phyloP scores from a whole-genome alignment of 2,797 vertebrate species.

The Chromis chromis region DNA sequence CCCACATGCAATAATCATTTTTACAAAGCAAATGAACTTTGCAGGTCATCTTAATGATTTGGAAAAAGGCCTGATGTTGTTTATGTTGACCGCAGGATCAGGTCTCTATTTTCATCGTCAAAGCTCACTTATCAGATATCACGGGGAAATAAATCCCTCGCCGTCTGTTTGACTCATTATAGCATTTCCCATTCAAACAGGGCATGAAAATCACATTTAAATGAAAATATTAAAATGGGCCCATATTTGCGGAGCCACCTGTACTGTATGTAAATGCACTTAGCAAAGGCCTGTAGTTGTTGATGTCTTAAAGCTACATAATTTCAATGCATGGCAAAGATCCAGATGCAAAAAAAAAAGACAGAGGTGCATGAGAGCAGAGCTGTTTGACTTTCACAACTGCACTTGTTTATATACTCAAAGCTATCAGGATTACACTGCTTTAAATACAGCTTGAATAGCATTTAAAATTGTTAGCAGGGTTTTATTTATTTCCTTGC shows the following conservation, averaged over 20 bases:
- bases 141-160: slow-evolving; percentile 54
- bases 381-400: not conserved
- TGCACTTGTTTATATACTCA: not conserved
- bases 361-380: slow-evolving; percentile 1
- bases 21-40: slow-evolving; percentile 58
- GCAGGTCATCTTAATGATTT: slow-evolving; percentile 45
- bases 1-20: slow-evolving; percentile 32
- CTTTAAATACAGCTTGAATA: not conserved
- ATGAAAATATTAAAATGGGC: slow-evolving; percentile 83
- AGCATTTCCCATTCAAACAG: slow-evolving; percentile 86
- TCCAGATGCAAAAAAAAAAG: slow-evolving; percentile 33
- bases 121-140: slow-evolving; percentile 74
- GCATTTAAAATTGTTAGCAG: not conserved
- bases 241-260: slow-evolving; percentile 82
- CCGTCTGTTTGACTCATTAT: slow-evolving; percentile 74
- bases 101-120: slow-evolving; percentile 54
- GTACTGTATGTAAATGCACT: slow-evolving; percentile 84
- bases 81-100: slow-evolving; percentile 50
- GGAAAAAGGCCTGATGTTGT: slow-evolving; percentile 44
- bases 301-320: slow-evolving; percentile 74
- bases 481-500: slow-evolving; percentile 9
- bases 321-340: slow-evolving; percentile 70
- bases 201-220: slow-evolving; percentile 86
- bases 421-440: not conserved
- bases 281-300: slow-evolving; percentile 57